Percentiles rank a stretch among this genome's conserved stretches.
These are phyloP conservation scores for Pimpla rufipes DNA, from an alignment of 2,888 invertebrate species.

Conservation along the genomic window DNA sequence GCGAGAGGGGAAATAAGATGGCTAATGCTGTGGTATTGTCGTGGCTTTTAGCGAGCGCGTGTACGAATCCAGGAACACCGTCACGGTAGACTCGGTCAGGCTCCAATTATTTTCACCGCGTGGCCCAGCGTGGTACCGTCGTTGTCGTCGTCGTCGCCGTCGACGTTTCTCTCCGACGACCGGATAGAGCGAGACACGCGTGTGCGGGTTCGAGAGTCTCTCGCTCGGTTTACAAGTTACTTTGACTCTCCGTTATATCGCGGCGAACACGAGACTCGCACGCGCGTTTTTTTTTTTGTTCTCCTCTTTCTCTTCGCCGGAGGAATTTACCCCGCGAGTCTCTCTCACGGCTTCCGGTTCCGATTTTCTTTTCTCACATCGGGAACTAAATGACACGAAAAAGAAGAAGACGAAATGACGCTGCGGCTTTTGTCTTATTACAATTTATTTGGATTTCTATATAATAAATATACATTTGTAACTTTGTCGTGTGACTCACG, in stretches of 20 bases:
- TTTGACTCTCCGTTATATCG: slow-evolving; percentile 38
- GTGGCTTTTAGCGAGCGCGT: neutral
- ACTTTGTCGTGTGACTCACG: slow-evolving; percentile 44
- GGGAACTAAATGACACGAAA: neutral
- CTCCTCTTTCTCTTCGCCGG: neutral
- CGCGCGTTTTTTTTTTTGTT: neutral
- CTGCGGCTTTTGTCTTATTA: slow-evolving; percentile 36
- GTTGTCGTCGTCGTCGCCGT: slow-evolving; percentile 37
- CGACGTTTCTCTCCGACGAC: slow-evolving; percentile 61
- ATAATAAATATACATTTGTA: slow-evolving; percentile 69
- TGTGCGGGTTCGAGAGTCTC: slow-evolving; percentile 49
- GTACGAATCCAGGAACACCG: slow-evolving; percentile 47
- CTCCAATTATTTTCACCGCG: slow-evolving; percentile 74
- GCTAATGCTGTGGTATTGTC: neutral
- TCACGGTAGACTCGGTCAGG: slow-evolving; percentile 74
- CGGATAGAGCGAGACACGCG: slow-evolving; percentile 65
- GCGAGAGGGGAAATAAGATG: neutral
- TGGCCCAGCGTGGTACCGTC: slow-evolving; percentile 13
- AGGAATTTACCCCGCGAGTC: slow-evolving; percentile 13
- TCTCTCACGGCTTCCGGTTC: neutral
- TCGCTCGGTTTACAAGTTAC: neutral
- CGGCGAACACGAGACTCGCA: slow-evolving; percentile 6
- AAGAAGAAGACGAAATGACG: neutral
- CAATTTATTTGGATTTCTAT: slow-evolving; percentile 64
- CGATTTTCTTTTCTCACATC: neutral